A percentile compares a stretch with the other conserved stretches of the same genome.
Evolutionary conservation across 2,113 vertebrate species (phyloP).

Genomic region (Ammodytes marinus): DNA sequence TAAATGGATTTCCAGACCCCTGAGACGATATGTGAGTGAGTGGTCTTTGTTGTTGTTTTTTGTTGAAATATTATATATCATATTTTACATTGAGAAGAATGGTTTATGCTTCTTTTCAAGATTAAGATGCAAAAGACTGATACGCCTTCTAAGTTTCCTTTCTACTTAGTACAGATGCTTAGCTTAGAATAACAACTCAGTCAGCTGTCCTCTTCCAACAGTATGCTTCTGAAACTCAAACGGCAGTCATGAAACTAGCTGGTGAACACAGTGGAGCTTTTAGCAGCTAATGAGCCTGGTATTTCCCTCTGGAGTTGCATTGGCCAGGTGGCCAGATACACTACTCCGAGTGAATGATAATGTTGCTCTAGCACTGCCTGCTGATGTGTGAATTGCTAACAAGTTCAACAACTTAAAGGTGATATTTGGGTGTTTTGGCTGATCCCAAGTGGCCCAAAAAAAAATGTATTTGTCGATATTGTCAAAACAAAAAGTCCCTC

Average conservation of each 20-base stretch:
- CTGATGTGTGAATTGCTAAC: background rate
- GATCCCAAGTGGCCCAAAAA: background rate
- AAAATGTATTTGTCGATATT: background rate
- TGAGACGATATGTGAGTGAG: background rate
- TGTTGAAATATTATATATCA: background rate
- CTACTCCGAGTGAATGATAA: too few species aligned
- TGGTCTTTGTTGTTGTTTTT: background rate
- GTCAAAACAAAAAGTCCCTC: background rate
- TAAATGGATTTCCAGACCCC: constrained; percentile 56
- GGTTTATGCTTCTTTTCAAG: background rate
- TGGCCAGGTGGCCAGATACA: background rate
- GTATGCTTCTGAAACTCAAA: background rate
- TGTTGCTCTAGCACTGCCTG: too few species aligned
- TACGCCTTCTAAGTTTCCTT: background rate
- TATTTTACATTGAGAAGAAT: too few species aligned
- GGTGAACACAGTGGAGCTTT: background rate
- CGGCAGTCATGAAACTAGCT: background rate
- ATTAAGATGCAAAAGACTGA: background rate
- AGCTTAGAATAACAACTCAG: too few species aligned
- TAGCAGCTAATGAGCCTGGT: background rate
- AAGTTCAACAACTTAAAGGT: background rate
- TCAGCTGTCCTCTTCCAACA: too few species aligned
- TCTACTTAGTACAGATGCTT: too few species aligned
- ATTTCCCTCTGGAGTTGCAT: background rate
- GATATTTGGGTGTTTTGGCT: background rate